Percentiles rank a stretch among this genome's conserved stretches.
Conservation (phyloP, 1,140 invertebrate genomes). For the Pseudachorutes palmiensis region DNA sequence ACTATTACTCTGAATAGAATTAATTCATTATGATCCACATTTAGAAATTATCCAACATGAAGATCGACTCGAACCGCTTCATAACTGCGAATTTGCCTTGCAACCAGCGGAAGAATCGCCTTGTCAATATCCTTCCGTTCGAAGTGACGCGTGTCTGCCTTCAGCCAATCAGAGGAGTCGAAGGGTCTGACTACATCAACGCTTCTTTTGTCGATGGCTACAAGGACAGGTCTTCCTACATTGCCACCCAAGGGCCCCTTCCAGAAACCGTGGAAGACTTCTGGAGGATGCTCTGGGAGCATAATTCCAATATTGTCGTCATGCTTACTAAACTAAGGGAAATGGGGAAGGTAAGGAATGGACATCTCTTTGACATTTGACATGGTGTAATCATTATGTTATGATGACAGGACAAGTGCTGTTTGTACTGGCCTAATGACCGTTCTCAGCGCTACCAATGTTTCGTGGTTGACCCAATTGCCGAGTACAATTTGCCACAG, state of each 20-base stretch:
- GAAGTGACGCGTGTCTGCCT: slow-evolving; percentile 91
- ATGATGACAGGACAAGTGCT: slow-evolving; percentile 85
- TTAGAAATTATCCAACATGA: slow-evolving; percentile 84
- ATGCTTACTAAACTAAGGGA: slow-evolving; percentile 97
- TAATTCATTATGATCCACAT: slow-evolving; percentile 25
- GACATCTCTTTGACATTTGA: not conserved
- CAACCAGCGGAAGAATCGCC: slow-evolving; percentile 96
- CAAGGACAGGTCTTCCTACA: slow-evolving; percentile 62
- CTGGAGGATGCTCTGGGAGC: slow-evolving; percentile 99
- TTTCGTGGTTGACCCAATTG: slow-evolving; percentile 96
- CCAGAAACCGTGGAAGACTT: slow-evolving; percentile 95
- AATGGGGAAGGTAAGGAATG: slow-evolving; percentile 76
- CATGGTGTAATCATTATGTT: not conserved
- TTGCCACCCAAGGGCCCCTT: slow-evolving; percentile 95
- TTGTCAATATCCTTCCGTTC: slow-evolving; percentile 87
- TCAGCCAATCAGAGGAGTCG: slow-evolving; percentile 77
- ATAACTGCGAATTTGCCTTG: slow-evolving; percentile 89
- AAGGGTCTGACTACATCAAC: slow-evolving; percentile 98
- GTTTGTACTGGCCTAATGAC: slow-evolving; percentile 98
- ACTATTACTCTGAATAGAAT: not conserved
- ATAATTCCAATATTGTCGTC: slow-evolving; percentile 97
- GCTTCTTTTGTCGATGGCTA: slow-evolving; percentile 96
- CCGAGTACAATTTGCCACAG: slow-evolving; percentile 99
- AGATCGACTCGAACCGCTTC: slow-evolving; percentile 86
- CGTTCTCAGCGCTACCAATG: slow-evolving; percentile 90